Base-by-base conservation (phyloP, 2,888 invertebrate genomes). In the Diloba caeruleocephala region DNA sequence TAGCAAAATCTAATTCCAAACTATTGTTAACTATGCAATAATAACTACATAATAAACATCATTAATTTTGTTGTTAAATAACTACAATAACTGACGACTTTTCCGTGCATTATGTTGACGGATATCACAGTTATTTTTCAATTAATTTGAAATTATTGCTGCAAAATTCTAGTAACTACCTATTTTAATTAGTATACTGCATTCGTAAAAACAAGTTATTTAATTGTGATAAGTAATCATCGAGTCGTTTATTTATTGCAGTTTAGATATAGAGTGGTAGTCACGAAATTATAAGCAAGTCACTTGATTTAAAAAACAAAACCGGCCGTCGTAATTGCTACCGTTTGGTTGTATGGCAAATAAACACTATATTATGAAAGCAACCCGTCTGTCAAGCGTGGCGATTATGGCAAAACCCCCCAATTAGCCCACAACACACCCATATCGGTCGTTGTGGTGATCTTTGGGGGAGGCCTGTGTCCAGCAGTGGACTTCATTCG, bases 261-360 rank as follows among this genome's bases (percentile, higher is more conserved):
- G 13, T 37, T 37, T 32, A 15, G 15, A 28, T 28, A n/a, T 17
- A 5, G 1, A 26, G 17, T 43, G 25, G 25, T 10, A 45, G 14
- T 44, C 45, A 25, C n/a, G 33, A 33, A 51, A n/a, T 29, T 15
- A 23, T 17, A 48, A 34, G 8, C 46, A 25, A 19, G n/a, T 12
- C 19, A 32, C 15, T 8, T 15, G 14, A 36, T 43, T 31, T 19
- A 6, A 43, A 38, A n/a, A 36, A 32, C 5, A 0, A 17, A 61
- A 65, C 60, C 25, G 44, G 65, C 44, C 6, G 5, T 28, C 8
- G 28, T 12, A 17, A n/a, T n/a, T n/a, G n/a, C n/a, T n/a, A n/a
- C n/a, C n/a, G n/a, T n/a, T n/a, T n/a, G n/a, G n/a, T n/a, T n/a
- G n/a, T n/a, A n/a, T n/a, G n/a, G n/a, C n/a, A n/a, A n/a, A n/a